Evolutionary conservation across 2,113 vertebrate species (phyloP).

Genomic region (Triplophysa dalaica): DNA sequence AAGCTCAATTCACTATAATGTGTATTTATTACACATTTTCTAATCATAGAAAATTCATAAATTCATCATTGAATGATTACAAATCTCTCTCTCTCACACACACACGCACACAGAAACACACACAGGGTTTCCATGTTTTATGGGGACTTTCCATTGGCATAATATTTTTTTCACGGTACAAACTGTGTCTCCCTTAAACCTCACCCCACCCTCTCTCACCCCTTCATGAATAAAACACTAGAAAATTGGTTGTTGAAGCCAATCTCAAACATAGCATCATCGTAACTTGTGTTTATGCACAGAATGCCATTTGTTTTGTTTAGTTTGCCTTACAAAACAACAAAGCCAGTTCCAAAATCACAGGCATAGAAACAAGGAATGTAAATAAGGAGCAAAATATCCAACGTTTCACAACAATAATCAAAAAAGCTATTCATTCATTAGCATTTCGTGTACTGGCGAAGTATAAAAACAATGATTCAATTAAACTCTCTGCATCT

Average conservation of each 20-base stretch:
- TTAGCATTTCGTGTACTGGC: no score
- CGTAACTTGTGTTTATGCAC: neutral
- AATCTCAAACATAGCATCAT: neutral
- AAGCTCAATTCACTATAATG: neutral
- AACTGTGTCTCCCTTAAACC: no score
- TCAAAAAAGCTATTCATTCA: no score
- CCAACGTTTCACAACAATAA: neutral
- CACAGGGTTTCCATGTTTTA: neutral
- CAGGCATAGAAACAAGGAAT: neutral
- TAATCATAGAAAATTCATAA: neutral
- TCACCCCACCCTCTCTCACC: neutral
- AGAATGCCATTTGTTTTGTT: neutral
- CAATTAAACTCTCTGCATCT: neutral
- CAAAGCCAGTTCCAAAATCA: neutral
- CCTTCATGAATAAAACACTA: slow-evolving; percentile 14
- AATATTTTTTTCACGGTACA: no score
- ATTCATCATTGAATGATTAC: no score
- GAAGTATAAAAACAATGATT: neutral
- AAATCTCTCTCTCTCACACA: neutral
- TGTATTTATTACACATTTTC: neutral
- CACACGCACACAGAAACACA: slow-evolving; percentile 4
- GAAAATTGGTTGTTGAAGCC: neutral
- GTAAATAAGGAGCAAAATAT: neutral
- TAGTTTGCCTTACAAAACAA: neutral
- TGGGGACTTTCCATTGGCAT: no score